phyloP scores from a whole-genome alignment of 2,113 vertebrate genomes.

The Heterochromis multidens region DNA sequence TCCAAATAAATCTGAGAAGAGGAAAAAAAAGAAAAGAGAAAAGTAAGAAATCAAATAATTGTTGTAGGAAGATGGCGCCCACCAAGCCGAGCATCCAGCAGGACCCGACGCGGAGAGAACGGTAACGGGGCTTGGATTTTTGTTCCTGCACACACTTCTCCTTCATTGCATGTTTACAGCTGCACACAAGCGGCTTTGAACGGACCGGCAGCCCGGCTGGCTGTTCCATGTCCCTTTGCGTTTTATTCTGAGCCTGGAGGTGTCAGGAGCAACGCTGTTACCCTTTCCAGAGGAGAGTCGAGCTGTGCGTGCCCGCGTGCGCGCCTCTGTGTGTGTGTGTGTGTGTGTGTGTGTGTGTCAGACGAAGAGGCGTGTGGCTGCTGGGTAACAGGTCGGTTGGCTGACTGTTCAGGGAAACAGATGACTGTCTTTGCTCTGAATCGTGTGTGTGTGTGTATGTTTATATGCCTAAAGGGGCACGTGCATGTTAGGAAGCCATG shows the following conservation, averaged over 20 bases:
- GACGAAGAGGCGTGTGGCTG: conserved; percentile 29
- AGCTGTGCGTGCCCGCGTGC: conserved; percentile 19
- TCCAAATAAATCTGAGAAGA: conserved; percentile 53
- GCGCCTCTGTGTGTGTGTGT: background rate
- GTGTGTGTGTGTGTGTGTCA: background rate
- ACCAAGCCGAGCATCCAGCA: conserved; percentile 97
- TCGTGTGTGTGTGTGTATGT: background rate
- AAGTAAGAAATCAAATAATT: conserved; percentile 83
- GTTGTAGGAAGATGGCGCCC: conserved; percentile 97
- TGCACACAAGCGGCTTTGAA: background rate
- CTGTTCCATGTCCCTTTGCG: conserved; percentile 40
- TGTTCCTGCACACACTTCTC: conserved; percentile 57
- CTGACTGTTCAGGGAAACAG: background rate
- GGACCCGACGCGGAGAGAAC: conserved; percentile 97
- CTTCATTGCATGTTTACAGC: conserved; percentile 8
- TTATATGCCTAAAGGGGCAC: background rate
- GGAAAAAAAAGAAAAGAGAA: conserved; percentile 17
- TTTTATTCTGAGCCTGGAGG: conserved; percentile 43
- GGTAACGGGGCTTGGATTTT: conserved; percentile 81
- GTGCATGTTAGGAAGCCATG: background rate
- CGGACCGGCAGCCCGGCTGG: conserved; percentile 3
- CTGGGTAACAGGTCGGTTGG: conserved; percentile 73
- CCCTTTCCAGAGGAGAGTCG: conserved; percentile 54
- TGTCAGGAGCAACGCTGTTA: conserved; percentile 64
- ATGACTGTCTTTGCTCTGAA: background rate